phyloP scores from a whole-genome alignment of 2,113 vertebrate species.

The Gallinago media region DNA sequence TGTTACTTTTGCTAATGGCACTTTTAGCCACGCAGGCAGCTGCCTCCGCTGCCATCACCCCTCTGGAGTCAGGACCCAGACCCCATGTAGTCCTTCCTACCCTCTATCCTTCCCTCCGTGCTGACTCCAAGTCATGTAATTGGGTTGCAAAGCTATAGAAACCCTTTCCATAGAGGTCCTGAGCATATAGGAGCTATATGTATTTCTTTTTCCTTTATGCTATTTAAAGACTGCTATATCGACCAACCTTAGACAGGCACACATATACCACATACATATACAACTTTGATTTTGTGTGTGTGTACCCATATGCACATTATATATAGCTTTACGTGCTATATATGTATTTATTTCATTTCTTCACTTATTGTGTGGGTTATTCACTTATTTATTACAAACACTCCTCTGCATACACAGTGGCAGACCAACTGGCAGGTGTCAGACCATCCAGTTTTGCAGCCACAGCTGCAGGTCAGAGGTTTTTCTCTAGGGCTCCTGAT shows the following conservation, averaged over 20 bases:
- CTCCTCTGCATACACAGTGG: too few relatives aligned
- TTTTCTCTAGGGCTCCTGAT: neutral
- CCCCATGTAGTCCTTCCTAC: rapidly evolving
- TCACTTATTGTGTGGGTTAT: neutral
- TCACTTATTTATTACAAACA: neutral
- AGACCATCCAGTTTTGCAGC: neutral
- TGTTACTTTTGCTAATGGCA: neutral
- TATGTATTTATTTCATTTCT: neutral
- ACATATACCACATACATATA: rapidly evolving
- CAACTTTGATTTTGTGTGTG: neutral
- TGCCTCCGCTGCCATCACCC: neutral
- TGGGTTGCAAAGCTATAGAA: neutral
- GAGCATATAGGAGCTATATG: neutral
- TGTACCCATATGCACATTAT: rapidly evolving
- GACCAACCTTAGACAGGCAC: neutral
- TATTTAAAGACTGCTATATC: neutral
- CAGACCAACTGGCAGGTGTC: neutral
- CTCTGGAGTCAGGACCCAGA: neutral
- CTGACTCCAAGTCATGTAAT: too few relatives aligned
- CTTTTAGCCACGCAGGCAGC: neutral
- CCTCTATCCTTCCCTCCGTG: rapidly evolving
- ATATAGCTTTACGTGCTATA: neutral
- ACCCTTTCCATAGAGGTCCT: neutral
- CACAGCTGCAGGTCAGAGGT: neutral
- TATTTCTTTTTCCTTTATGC: neutral